A percentile compares a stretch with the other conserved stretches of the same genome.
Conservation (phyloP, 2,797 vertebrate genomes). For the Falco naumanni region DNA sequence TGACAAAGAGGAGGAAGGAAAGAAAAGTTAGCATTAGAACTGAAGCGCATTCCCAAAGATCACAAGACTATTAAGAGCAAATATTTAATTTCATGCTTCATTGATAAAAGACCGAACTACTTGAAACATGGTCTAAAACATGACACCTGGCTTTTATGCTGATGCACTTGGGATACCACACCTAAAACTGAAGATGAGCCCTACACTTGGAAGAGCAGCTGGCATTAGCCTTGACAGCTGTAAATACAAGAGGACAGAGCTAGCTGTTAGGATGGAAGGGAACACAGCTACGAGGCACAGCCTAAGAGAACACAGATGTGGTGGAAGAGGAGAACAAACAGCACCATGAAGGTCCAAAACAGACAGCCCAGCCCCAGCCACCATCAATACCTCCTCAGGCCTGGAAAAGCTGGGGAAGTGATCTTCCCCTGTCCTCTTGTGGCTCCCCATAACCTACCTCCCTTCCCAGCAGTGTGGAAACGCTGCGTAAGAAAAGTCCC, state of each 20-base stretch:
- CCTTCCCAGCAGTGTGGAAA: neutral
- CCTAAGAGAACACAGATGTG: neutral
- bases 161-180: neutral
- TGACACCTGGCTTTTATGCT: accelerated
- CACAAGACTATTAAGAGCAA: neutral
- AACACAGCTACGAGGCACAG: neutral
- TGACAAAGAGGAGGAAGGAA: neutral
- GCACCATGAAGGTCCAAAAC: neutral
- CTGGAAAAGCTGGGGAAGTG: no score
- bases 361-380: neutral
- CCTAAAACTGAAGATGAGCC: neutral
- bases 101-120: neutral
- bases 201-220: neutral
- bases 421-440: no score
- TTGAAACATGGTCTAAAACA: neutral
- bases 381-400: neutral
- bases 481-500: accelerated
- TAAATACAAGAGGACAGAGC: accelerated
- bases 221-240: neutral
- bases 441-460: neutral
- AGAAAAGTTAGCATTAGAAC: neutral
- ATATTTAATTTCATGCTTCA: conserved; percentile 37
- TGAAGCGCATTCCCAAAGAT: conserved; percentile 5
- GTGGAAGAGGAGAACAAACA: neutral
- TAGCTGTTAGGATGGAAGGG: neutral